These are phyloP conservation scores for Sus cebifrons DNA, from an alignment of 2,797 vertebrate species.

Conservation along the genomic window DNA sequence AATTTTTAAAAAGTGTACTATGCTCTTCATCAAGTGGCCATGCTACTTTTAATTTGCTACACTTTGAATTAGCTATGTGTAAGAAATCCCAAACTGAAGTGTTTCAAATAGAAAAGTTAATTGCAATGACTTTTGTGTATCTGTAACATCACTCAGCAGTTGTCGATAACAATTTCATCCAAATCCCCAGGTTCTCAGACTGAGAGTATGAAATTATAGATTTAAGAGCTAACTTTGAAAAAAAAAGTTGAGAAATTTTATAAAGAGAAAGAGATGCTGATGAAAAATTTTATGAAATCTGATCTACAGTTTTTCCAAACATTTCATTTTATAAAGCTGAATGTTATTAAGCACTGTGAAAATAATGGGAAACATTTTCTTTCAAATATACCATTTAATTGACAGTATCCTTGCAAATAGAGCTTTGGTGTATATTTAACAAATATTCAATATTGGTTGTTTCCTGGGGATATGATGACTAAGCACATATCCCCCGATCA, in stretches of 20 bases:
- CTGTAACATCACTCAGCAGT: neutral
- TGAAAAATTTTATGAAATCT: neutral
- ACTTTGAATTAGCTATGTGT: neutral
- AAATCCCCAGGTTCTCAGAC: neutral
- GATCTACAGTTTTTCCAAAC: neutral
- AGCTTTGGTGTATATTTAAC: neutral
- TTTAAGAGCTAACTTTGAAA: neutral
- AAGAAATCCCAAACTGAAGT: neutral
- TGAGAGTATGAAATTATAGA: constrained; percentile 20
- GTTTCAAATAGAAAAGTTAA: neutral
- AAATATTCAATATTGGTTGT: neutral
- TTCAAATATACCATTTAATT: neutral
- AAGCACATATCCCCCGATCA: fast-evolving
- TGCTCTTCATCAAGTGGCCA: neutral
- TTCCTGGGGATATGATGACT: neutral
- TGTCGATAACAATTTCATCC: neutral
- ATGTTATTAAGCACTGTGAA: neutral
- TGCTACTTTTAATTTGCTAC: neutral
- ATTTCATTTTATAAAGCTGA: constrained; percentile 15
- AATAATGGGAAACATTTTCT: neutral
- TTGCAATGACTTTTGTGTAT: neutral
- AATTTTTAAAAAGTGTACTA: neutral
- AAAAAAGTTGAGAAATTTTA: neutral
- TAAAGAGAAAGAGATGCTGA: neutral
- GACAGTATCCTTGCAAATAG: neutral